A percentile compares a stretch with the other conserved stretches of the same genome.
Conservation (phyloP, 2,113 vertebrate species). For the Corythornis vintsioides region DNA sequence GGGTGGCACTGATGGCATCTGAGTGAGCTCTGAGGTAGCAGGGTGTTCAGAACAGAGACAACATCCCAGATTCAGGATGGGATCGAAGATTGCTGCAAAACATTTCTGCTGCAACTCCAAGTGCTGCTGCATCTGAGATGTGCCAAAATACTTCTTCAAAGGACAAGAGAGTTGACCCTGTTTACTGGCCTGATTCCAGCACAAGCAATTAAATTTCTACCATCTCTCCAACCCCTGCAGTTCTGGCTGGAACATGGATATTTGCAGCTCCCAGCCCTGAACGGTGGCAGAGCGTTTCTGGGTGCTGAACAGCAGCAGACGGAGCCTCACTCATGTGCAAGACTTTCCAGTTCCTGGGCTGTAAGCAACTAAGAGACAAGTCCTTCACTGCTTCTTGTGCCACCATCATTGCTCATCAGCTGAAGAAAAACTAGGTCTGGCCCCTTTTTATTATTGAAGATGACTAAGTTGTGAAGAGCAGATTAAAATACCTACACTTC, state of each 20-base stretch:
- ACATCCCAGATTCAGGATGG: background rate
- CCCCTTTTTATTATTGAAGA: background rate
- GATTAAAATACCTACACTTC: background rate
- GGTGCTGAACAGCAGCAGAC: accelerated
- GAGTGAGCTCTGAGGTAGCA: background rate
- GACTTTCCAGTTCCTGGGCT: background rate
- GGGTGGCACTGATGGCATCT: too few species aligned
- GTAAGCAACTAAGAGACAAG: background rate
- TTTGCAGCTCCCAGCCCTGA: background rate
- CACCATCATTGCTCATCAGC: background rate
- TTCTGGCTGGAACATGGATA: background rate
- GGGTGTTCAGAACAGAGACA: background rate
- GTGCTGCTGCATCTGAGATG: background rate
- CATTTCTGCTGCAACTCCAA: background rate
- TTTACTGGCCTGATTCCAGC: slow-evolving; percentile 56
- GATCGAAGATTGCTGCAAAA: background rate
- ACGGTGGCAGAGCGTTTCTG: background rate
- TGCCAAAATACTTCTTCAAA: background rate
- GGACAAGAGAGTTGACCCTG: slow-evolving; percentile 29
- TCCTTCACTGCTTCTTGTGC: background rate
- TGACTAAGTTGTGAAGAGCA: background rate
- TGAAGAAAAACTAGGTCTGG: slow-evolving; percentile 6
- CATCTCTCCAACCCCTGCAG: slow-evolving; percentile 3
- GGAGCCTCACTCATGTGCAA: background rate
- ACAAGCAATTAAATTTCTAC: slow-evolving; percentile 49